Percentiles rank a stretch among this genome's conserved stretches.
Evolutionary conservation across 2,113 vertebrate genomes (phyloP).

Genomic region (Phyllostomus discolor): DNA sequence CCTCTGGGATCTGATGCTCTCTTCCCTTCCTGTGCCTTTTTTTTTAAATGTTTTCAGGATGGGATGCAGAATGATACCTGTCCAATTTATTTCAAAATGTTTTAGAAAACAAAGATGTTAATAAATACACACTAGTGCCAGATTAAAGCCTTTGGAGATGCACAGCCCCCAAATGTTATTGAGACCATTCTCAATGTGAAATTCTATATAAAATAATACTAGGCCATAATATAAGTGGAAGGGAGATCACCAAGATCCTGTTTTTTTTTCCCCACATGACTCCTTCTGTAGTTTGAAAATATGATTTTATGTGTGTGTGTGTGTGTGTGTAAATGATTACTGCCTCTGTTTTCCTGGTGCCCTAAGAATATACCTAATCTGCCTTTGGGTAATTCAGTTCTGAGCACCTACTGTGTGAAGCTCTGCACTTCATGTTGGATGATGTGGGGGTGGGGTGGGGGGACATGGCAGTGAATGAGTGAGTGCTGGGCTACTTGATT

Average conservation of each 20-base stretch:
- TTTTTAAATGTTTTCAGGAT: not conserved
- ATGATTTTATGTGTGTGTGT: not conserved
- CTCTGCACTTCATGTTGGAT: not conserved
- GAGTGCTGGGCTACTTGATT: not conserved
- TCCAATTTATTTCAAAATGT: not conserved
- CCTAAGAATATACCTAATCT: not conserved
- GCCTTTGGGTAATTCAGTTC: not conserved
- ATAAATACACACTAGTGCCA: not conserved
- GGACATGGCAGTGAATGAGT: not conserved
- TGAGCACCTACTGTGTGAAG: not conserved
- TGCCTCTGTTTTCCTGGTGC: not conserved
- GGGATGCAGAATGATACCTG: not conserved
- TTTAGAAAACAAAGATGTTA: not conserved
- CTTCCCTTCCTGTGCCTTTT: not conserved
- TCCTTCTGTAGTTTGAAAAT: not conserved
- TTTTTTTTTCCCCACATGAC: not conserved
- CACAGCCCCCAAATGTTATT: not conserved
- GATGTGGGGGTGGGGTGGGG: too few species aligned
- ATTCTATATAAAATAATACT: not conserved
- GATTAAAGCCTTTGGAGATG: not conserved
- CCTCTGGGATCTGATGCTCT: not conserved
- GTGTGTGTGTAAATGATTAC: not conserved
- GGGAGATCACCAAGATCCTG: not conserved
- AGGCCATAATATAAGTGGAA: not conserved
- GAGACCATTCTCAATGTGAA: not conserved